Conservation (phyloP, 37 sponge, comb jelly and placozoan genomes). For the Geodia barretti region DNA sequence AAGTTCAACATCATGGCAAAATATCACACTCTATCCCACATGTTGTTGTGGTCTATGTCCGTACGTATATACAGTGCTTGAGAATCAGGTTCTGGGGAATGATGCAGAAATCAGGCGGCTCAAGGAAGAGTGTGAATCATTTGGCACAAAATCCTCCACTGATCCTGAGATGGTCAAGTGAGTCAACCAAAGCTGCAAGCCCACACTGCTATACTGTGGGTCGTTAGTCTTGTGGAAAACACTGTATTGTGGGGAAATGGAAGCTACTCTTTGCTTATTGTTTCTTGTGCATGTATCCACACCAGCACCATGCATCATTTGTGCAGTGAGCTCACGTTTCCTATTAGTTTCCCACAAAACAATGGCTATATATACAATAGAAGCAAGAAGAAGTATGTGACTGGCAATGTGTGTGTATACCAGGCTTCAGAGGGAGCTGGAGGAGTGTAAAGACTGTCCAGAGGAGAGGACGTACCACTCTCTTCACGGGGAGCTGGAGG, state of each 20-base stretch:
- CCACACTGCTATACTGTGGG: too few species aligned
- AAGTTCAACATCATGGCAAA: not conserved
- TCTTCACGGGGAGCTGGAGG: constrained; percentile 49
- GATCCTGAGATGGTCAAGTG: constrained; percentile 58
- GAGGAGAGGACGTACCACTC: constrained; percentile 46
- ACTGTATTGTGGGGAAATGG: too few species aligned
- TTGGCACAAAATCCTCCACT: not conserved
- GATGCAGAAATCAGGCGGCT: constrained; percentile 6
- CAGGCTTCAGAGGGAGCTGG: constrained; percentile 68
- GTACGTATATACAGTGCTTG: constrained; percentile 11
- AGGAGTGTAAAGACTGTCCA: constrained; percentile 22
- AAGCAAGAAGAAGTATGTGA: not conserved
- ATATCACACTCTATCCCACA: not conserved
- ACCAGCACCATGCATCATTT: too few species aligned
- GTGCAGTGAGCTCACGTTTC: not conserved
- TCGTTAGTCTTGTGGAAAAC: not conserved
- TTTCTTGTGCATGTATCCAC: too few species aligned
- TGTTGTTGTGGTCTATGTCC: not conserved
- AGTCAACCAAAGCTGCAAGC: too few species aligned
- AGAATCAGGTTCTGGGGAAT: not conserved
- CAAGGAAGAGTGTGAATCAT: constrained; percentile 13
- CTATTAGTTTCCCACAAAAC: too few species aligned
- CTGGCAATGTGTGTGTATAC: not conserved
- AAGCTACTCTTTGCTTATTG: too few species aligned
- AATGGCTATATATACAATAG: too few species aligned